These are phyloP conservation scores for Andrena haemorrhoa DNA, from an alignment of 2,888 invertebrate species.

Conservation along the genomic window DNA sequence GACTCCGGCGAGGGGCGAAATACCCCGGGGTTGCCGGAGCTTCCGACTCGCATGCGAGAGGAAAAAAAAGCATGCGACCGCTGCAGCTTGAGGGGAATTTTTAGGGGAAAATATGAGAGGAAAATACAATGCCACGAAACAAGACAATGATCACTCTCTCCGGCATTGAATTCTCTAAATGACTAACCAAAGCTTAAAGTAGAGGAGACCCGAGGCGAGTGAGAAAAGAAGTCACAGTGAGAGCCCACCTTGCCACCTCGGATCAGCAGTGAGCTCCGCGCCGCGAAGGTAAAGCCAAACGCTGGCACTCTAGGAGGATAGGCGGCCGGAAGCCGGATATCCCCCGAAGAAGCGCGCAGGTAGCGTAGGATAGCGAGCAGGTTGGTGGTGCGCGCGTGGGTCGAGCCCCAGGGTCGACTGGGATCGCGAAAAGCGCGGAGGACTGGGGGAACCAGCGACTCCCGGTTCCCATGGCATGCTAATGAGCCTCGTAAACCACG, in stretches of 20 bases:
- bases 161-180: too few species aligned
- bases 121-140: too few species aligned
- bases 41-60: not conserved
- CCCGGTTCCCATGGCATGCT: conserved; percentile 73
- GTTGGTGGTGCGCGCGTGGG: conserved; percentile 30
- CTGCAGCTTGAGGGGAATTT: not conserved
- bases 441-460: conserved; percentile 50
- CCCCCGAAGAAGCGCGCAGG: not conserved
- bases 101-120: too few species aligned
- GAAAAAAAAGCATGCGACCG: conserved; percentile 6
- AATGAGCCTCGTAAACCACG: conserved; percentile 71
- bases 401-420: conserved; percentile 16
- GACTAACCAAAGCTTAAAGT: too few species aligned
- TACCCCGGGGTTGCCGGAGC: not conserved
- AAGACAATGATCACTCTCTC: too few species aligned
- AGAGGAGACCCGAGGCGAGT: too few species aligned
- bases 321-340: conserved; percentile 15
- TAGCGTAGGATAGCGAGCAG: conserved; percentile 12
- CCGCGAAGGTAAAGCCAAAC: conserved; percentile 34
- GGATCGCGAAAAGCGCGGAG: conserved; percentile 42
- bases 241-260: not conserved
- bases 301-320: conserved; percentile 16
- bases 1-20: not conserved
- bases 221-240: too few species aligned
- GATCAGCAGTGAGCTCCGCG: not conserved